phyloP scores from a whole-genome alignment of 2,888 invertebrate genomes.

The Callinectes sapidus region DNA sequence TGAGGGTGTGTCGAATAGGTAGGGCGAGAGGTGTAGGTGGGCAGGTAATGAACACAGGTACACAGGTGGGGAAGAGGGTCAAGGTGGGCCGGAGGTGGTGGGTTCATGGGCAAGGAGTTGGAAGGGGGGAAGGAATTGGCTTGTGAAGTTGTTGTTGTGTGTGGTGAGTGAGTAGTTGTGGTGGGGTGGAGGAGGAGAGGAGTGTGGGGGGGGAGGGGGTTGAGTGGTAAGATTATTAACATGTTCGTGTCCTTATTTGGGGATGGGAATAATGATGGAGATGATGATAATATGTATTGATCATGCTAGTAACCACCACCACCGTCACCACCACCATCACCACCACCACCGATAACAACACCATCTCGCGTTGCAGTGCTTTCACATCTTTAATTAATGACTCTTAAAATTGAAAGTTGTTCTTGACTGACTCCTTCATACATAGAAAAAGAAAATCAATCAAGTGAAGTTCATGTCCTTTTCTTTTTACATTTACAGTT shows the following conservation, averaged over 20 bases:
- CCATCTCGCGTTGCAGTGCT: not conserved
- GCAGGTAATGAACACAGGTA: not conserved
- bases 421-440: not conserved
- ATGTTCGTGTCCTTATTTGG: not conserved
- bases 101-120: not conserved
- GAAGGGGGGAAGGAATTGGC: not conserved
- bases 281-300: not conserved
- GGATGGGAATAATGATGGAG: not conserved
- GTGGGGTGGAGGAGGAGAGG: not conserved
- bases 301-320: not conserved
- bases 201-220: not conserved
- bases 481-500: not conserved
- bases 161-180: not conserved
- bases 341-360: not conserved
- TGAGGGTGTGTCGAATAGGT: not conserved
- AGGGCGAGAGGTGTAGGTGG: not conserved
- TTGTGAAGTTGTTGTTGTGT: not conserved
- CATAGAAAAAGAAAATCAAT: not conserved
- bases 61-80: not conserved
- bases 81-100: not conserved
- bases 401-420: not conserved
- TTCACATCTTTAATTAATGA: not conserved
- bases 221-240: not conserved
- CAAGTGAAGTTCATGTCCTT: not conserved
- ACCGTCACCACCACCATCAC: not conserved